phyloP scores from a whole-genome alignment of 2,888 invertebrate species.

The Melanotus villosus region DNA sequence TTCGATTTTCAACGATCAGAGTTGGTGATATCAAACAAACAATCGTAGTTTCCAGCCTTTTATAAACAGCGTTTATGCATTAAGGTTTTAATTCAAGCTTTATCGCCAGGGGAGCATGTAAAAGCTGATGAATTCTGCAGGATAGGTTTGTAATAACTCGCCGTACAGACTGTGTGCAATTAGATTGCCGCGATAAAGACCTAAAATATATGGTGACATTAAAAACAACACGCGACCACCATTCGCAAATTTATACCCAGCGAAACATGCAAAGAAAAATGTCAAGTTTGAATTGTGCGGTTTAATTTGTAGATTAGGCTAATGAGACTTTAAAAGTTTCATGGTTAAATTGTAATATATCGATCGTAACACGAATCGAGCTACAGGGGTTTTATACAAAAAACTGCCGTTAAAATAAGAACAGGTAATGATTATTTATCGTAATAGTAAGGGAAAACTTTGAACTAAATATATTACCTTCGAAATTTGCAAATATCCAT shows the following conservation, averaged over 20 bases:
- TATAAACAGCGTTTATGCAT: conserved; percentile 7
- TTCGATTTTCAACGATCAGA: no score
- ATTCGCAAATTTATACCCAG: conserved; percentile 27
- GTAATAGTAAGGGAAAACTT: no score
- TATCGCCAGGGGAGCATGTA: conserved; percentile 7
- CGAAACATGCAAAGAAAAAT: conserved; percentile 28
- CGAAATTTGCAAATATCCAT: no score
- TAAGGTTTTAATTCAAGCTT: background rate
- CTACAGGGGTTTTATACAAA: no score
- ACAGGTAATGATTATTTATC: no score
- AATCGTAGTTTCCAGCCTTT: background rate
- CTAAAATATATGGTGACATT: conserved; percentile 33
- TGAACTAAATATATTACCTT: no score
- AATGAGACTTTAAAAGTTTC: background rate
- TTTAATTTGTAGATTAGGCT: background rate
- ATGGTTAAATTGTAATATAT: no score
- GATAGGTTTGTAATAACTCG: conserved; percentile 33
- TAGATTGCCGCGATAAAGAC: conserved; percentile 30
- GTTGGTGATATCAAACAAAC: background rate
- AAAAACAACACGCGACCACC: conserved; percentile 34
- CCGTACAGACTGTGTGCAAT: conserved; percentile 23
- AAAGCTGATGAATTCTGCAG: conserved; percentile 22
- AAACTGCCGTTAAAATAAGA: no score
- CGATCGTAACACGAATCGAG: no score
- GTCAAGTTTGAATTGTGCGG: conserved; percentile 16